Conservation (phyloP, 2,888 invertebrate species). For the Neocrepidodera transversa region DNA sequence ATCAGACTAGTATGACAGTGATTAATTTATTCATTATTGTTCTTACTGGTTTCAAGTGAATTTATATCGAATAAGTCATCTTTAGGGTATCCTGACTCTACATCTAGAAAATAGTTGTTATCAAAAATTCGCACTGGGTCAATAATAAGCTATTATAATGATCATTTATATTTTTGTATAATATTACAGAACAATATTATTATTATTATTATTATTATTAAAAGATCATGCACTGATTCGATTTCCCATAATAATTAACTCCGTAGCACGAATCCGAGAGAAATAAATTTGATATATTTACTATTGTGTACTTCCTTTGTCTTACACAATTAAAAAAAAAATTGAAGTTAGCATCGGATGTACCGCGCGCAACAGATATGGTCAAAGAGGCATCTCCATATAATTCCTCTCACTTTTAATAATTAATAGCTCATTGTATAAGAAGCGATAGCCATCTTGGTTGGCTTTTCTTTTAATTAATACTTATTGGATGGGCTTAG, state of each 20-base stretch:
- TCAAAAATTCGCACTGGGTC: too few species aligned
- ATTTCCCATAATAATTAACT: neutral
- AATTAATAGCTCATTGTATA: constrained; percentile 41
- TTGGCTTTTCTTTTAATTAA: constrained; percentile 41
- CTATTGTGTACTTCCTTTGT: constrained; percentile 18
- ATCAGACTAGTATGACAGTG: constrained; percentile 12
- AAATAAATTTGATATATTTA: constrained; percentile 20
- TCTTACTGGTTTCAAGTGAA: neutral
- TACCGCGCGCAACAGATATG: constrained; percentile 16
- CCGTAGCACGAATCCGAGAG: neutral
- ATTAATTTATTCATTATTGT: neutral
- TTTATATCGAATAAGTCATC: too few species aligned
- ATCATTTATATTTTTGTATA: too few species aligned
- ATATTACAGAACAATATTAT: too few species aligned
- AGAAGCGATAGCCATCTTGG: constrained; percentile 37
- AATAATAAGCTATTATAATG: too few species aligned
- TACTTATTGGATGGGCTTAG: constrained; percentile 37
- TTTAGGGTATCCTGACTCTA: too few species aligned
- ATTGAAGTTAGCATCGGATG: neutral
- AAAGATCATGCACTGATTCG: too few species aligned
- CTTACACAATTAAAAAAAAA: constrained; percentile 1
- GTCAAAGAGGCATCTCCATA: constrained; percentile 32
- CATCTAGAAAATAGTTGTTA: too few species aligned
- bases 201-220: too few species aligned
- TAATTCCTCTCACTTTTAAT: constrained; percentile 37